Base-by-base conservation (phyloP, 2,797 vertebrate genomes). In the Macropus fuliginosus region DNA sequence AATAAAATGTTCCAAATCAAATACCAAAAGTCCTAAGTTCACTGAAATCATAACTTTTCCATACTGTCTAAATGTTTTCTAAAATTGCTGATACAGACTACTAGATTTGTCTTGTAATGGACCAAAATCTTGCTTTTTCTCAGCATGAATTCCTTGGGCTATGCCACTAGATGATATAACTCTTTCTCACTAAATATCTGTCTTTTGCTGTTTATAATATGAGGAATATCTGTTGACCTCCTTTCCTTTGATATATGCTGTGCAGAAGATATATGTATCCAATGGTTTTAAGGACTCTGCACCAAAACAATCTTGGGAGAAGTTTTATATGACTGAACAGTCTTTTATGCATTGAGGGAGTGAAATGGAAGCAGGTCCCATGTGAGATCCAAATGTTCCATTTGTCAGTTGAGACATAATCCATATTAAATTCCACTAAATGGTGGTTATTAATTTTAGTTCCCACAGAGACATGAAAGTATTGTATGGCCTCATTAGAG, bases 1-100 rank as follows among this genome's bases (percentile, higher is more conserved):
- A 99, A 97, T 99, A 99, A 98, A 99, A 99, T 54, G 99, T 98
- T 97, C 99, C 99, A 97, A 99, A 99, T 99, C 99, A 99, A 90
- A 99, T 50, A 10, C 99, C 99, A 96, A 99, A 99, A 6, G 99
- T 99, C 97, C 16, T 81, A 99, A 98, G 97, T 99, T 99, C 21
- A 99, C 99, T 2, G 99, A 99, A 97, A 99, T 99, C 99, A 99
- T 97, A 97, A 99, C 99, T 98, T 99, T 99, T 94, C 99, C 99
- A 56, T 99, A 99, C 95, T 99, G 99, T 97, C 99, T 99, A 97
- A 99, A 99, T 91, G 99, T 99, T 96, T 96, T 99, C 98, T 99
- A 99, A 98, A 99, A 99, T 97, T 99, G 99, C 97, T 99, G 99
- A 96, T 98, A 98, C 0, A 99, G 99, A 91, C 99, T 98, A 52